These are phyloP conservation scores for Nematostella vectensis DNA, from an alignment of 92 coral and sea anemone genomes.

Conservation along the genomic window DNA sequence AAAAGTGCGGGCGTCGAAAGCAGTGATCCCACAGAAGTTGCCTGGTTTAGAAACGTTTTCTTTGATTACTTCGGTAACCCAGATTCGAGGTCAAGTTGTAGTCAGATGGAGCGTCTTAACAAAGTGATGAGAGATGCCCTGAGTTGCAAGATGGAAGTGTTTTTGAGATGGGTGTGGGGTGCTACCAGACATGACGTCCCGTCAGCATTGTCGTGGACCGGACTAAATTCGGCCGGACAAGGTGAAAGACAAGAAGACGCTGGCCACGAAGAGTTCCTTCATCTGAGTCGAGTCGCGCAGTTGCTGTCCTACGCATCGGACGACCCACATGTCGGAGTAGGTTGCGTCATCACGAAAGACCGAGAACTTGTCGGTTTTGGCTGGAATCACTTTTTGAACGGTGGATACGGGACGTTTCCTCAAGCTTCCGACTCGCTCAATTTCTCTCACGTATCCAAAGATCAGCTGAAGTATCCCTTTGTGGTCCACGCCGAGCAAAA, in stretches of 20 bases:
- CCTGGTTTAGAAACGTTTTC: neutral
- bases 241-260: too few species aligned
- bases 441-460: neutral
- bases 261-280: constrained; percentile 5
- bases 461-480: constrained; percentile 24
- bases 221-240: too few species aligned
- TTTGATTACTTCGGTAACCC: constrained; percentile 1
- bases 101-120: neutral
- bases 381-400: constrained; percentile 35
- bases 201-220: too few species aligned
- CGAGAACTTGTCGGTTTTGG: constrained; percentile 28
- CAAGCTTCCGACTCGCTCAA: neutral
- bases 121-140: neutral
- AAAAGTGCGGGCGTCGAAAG: neutral
- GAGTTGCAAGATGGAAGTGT: neutral
- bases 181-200: neutral
- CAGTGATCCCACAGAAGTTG: neutral
- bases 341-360: constrained; percentile 18
- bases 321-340: constrained; percentile 30
- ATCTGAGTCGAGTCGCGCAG: constrained; percentile 20
- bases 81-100: neutral
- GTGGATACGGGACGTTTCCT: constrained; percentile 28
- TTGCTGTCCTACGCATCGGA: constrained; percentile 31
- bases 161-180: constrained; percentile 2
- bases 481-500: constrained; percentile 51